phyloP scores from a whole-genome alignment of 2,113 vertebrate genomes.

The Thamnaconus septentrionalis region DNA sequence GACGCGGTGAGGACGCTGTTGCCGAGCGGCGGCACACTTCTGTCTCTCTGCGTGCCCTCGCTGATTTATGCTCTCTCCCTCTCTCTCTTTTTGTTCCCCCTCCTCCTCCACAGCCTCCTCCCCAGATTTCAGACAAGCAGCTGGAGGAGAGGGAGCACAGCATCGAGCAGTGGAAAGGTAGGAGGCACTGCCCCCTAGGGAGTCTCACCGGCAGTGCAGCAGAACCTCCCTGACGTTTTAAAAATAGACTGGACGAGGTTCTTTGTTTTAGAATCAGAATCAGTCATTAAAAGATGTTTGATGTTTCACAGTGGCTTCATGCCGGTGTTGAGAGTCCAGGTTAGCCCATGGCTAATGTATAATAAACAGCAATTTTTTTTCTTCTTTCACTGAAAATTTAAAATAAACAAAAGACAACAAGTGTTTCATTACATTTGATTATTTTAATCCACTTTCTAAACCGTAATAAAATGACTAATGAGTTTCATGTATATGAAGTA shows the following conservation, averaged over 20 bases:
- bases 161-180: slow-evolving; percentile 99
- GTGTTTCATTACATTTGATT: too few relatives aligned
- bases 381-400: too few relatives aligned
- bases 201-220: slow-evolving; percentile 9
- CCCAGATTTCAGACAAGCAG: slow-evolving; percentile 95
- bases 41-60: background rate
- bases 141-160: slow-evolving; percentile 95
- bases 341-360: too few relatives aligned
- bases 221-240: background rate
- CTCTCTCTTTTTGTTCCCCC: slow-evolving; percentile 77
- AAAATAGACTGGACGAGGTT: too few relatives aligned
- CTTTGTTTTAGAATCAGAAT: background rate
- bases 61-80: background rate
- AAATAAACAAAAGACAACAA: too few relatives aligned
- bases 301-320: too few relatives aligned
- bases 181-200: slow-evolving; percentile 53
- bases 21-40: background rate
- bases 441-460: too few relatives aligned
- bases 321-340: too few relatives aligned
- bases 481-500: too few relatives aligned
- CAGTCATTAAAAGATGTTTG: too few relatives aligned
- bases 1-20: slow-evolving; percentile 85
- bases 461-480: too few relatives aligned
- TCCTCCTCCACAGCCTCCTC: slow-evolving; percentile 92
- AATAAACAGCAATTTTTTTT: too few relatives aligned